phyloP scores from a whole-genome alignment of 2,888 invertebrate genomes.

The Athripsodes cinereus region DNA sequence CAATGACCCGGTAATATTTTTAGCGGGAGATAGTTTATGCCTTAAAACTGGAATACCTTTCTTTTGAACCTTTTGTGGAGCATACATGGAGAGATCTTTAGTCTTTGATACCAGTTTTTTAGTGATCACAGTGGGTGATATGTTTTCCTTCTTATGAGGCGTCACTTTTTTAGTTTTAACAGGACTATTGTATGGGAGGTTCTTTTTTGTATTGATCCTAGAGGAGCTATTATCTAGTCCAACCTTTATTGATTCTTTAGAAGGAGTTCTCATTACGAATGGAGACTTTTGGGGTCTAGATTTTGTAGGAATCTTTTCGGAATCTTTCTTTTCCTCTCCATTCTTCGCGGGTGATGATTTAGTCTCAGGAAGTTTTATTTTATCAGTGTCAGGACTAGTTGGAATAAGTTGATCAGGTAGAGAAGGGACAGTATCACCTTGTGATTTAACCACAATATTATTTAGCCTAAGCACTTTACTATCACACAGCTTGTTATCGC shows the following conservation, averaged over 20 bases:
- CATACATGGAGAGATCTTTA: constrained; percentile 10
- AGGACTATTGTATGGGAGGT: constrained; percentile 4
- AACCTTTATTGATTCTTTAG: constrained; percentile 9
- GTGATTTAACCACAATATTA: neutral
- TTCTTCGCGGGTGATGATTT: neutral
- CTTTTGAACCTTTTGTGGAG: constrained; percentile 13
- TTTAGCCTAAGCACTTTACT: neutral
- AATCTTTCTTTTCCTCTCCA: constrained; percentile 24
- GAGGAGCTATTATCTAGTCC: constrained; percentile 7
- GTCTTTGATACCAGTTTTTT: constrained; percentile 8
- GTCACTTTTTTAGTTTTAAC: constrained; percentile 15
- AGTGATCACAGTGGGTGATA: constrained; percentile 3
- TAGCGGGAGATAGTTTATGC: constrained; percentile 24
- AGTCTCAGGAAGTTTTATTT: neutral
- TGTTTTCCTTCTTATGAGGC: constrained; percentile 15
- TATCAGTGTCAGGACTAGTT: neutral
- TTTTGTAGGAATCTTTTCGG: constrained; percentile 30
- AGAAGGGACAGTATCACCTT: neutral
- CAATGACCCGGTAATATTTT: constrained; percentile 39
- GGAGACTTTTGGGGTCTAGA: constrained; percentile 25
- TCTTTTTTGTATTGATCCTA: constrained; percentile 10
- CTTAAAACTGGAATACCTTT: constrained; percentile 6
- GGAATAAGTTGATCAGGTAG: neutral
- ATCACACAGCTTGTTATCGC: neutral
- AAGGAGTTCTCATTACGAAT: constrained; percentile 1